phyloP scores from a whole-genome alignment of 1,140 invertebrate species.

The Diploscapter pachys region DNA sequence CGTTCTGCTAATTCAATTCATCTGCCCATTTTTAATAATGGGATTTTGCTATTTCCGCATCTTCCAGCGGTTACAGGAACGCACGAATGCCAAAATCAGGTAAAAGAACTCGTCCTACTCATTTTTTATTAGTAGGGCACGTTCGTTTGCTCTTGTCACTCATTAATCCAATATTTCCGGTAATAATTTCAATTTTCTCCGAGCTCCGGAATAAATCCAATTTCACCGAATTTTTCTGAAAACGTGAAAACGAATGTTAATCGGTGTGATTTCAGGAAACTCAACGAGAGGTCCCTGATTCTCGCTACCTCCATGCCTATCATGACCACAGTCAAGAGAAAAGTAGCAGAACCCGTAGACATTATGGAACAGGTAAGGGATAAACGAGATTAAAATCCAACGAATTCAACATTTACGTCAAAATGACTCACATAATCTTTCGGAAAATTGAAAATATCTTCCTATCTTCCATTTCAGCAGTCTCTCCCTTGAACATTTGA shows the following conservation, averaged over 20 bases:
- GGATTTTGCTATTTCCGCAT: conserved; percentile 46
- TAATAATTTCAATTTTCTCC: no score
- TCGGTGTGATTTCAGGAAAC: conserved; percentile 1
- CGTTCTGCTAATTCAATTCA: conserved; percentile 53
- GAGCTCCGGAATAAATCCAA: conserved; percentile 9
- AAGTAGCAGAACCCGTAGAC: neutral
- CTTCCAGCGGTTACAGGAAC: conserved; percentile 34
- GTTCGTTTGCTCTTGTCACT: no score
- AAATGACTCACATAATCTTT: no score
- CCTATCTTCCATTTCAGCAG: no score
- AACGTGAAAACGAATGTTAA: neutral
- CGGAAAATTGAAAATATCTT: no score
- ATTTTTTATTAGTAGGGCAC: no score
- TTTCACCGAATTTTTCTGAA: neutral
- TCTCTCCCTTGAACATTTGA: no score
- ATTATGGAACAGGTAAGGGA: neutral
- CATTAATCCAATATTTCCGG: no score
- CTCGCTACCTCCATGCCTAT: conserved; percentile 11
- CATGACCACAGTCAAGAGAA: conserved; percentile 3
- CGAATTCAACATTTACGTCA: no score
- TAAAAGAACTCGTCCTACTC: neutral
- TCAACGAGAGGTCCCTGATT: conserved; percentile 9
- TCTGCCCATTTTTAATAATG: conserved; percentile 54
- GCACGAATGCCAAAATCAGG: conserved; percentile 42
- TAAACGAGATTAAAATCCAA: no score